Percentiles rank a stretch among this genome's conserved stretches.
Conservation (phyloP, 2,888 invertebrate genomes). For the Amaurobius ferox region DNA sequence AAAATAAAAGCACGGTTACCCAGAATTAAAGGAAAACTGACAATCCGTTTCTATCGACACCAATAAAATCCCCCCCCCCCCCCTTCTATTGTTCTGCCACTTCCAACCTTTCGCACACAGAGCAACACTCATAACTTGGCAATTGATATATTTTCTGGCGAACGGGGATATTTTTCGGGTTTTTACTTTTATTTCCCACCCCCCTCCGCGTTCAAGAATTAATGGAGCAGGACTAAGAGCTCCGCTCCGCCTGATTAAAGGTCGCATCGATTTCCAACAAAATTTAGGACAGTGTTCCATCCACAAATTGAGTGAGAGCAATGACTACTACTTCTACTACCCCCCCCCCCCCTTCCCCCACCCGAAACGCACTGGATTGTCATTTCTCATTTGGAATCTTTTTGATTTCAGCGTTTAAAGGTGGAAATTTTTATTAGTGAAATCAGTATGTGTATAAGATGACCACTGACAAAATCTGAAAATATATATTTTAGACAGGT, state of each 20-base stretch:
- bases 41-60: no score
- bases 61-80: no score
- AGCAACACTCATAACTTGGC: no score
- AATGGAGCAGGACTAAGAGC: constrained; percentile 18
- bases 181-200: background rate
- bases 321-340: background rate
- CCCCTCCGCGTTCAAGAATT: background rate
- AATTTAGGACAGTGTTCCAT: constrained; percentile 10
- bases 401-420: no score
- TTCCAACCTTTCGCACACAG: background rate
- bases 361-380: background rate
- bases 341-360: background rate
- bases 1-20: no score
- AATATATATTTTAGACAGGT: no score
- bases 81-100: background rate
- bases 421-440: no score
- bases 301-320: background rate
- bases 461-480: no score
- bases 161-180: background rate
- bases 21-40: no score
- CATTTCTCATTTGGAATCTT: constrained; percentile 7
- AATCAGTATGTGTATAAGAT: no score
- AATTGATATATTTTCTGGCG: background rate
- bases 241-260: constrained; percentile 1
- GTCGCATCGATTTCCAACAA: background rate